These are phyloP conservation scores for Lycophotia porphyrea DNA, from an alignment of 2,888 invertebrate species.

Conservation along the genomic window DNA sequence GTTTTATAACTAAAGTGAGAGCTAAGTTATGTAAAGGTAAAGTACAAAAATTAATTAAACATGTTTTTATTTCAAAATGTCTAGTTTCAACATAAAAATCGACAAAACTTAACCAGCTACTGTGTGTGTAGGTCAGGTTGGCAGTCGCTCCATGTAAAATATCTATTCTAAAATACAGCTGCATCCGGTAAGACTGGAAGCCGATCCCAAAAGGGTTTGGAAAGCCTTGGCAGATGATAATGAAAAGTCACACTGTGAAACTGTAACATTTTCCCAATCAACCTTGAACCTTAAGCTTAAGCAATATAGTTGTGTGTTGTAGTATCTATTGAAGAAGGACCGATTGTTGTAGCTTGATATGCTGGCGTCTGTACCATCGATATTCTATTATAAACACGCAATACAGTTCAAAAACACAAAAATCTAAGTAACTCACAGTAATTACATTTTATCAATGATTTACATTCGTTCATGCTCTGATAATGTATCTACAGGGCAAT, in stretches of 20 bases:
- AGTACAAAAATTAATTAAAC: not conserved
- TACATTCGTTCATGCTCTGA: slow-evolving; percentile 73
- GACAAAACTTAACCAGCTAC: not conserved
- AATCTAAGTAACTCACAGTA: slow-evolving; percentile 49
- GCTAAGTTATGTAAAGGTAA: not conserved
- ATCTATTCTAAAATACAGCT: not conserved
- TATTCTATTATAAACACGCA: slow-evolving; percentile 6
- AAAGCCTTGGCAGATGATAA: not conserved
- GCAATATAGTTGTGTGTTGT: too few relatives aligned
- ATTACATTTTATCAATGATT: slow-evolving; percentile 72
- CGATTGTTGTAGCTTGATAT: too few relatives aligned
- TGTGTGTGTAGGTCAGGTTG: not conserved
- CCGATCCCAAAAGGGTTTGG: not conserved
- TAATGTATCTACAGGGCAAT: slow-evolving; percentile 76
- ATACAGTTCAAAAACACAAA: slow-evolving; percentile 40
- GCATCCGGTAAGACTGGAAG: not conserved
- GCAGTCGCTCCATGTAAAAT: not conserved
- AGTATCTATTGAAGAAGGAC: too few relatives aligned
- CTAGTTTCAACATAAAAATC: not conserved
- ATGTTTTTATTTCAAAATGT: not conserved
- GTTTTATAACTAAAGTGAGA: not conserved
- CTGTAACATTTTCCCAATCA: too few relatives aligned
- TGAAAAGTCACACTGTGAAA: too few relatives aligned
- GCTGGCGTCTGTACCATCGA: too few relatives aligned
- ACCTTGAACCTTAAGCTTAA: too few relatives aligned